phyloP scores from a whole-genome alignment of 2,113 vertebrate genomes.

The Pavo muticus region DNA sequence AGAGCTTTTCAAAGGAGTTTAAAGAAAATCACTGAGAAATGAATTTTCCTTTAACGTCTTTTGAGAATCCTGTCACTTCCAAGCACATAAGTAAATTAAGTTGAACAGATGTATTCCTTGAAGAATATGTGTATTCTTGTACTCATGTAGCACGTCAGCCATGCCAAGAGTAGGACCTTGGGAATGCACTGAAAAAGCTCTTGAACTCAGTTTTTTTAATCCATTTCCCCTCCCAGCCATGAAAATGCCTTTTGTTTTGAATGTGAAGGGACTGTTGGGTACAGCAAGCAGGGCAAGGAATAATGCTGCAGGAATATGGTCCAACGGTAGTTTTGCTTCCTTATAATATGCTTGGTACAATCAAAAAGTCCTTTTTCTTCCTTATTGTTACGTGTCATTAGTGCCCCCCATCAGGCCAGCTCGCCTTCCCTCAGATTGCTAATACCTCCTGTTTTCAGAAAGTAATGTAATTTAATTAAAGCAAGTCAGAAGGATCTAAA shows the following conservation, averaged over 20 bases:
- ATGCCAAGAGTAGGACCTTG: background rate
- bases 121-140: background rate
- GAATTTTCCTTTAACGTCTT: background rate
- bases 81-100: background rate
- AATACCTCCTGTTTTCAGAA: background rate
- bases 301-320: background rate
- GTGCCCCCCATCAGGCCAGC: background rate
- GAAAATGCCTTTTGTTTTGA: background rate
- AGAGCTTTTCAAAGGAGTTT: background rate
- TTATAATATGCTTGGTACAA: background rate
- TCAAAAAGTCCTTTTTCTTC: background rate
- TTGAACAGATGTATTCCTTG: background rate
- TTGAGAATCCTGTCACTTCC: background rate
- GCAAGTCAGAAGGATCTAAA: background rate
- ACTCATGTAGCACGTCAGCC: background rate
- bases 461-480: background rate
- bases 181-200: background rate
- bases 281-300: background rate
- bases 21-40: background rate
- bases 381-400: background rate
- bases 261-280: background rate
- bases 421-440: background rate
- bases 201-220: background rate
- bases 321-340: background rate
- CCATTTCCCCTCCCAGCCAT: background rate